Evolutionary conservation across 2,888 invertebrate genomes (phyloP), one percentile per base, ranked within the genome.

Genomic region (Trimorus sp.): DNA sequence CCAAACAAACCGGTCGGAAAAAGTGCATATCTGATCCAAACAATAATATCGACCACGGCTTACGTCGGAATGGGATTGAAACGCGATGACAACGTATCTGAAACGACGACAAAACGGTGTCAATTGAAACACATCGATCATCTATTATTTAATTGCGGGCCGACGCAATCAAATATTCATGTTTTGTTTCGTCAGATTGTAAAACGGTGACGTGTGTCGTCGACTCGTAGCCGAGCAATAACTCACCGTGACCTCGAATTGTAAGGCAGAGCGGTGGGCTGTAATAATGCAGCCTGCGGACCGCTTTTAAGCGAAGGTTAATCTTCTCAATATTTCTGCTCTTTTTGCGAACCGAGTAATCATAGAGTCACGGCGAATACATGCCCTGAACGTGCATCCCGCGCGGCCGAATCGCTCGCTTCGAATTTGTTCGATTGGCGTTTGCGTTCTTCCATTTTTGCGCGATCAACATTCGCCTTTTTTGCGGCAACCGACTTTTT

Each of bases 241-340:
- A 78, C 66, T 74, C 69, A 65, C 69, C 65, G 65, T 78, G 82
- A 82, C 82, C 82, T 82, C 78, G 82, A 78, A 82, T 78, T 54
- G 59, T 70, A 74, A 68, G 77, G 68, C 54, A 71, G 48, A 71
- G 53, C 68, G 81, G 65, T 66, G 63, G 59, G 63, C 54, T 59
- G 74, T 74, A 74, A 82, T 78, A 74, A 82, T 48, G 73, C 73
- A 73, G 81, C 76, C 62, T 45, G 51, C 59, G 58, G 68, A 58
- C 48, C 63, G 42, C 70, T 60, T 75, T 78, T 56, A 62, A 77
- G 58, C 62, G 71, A 73, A 75, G 77, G 66, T 77, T 77, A 77
- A 76, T 76, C 71, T 73, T 73, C 76, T 71, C 58, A 68, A 77
- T 73, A 77, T 81, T 77, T 77, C 59, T 76, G 68, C 42, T 75